These are phyloP conservation scores for Actinopyga echinites DNA, from an alignment of 53 echinoderm and acorn worm genomes.

Conservation along the genomic window DNA sequence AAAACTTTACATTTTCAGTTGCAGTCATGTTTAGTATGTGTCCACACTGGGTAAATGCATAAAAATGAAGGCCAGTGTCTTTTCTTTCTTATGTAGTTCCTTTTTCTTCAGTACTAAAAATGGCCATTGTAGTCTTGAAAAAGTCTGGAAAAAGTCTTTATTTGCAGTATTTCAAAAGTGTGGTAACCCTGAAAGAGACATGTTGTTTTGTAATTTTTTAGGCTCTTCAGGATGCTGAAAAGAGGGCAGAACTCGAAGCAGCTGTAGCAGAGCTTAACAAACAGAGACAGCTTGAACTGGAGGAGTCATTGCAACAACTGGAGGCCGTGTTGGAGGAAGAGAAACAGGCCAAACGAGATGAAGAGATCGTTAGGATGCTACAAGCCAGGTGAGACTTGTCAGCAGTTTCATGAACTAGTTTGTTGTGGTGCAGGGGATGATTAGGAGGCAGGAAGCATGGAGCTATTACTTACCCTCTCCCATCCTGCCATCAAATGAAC, in stretches of 20 bases:
- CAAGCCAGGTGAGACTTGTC: constrained; percentile 60
- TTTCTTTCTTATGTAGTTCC: background rate
- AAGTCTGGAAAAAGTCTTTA: too few species aligned
- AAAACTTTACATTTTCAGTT: too few species aligned
- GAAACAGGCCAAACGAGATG: constrained; percentile 72
- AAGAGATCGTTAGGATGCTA: constrained; percentile 66
- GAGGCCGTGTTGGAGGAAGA: constrained; percentile 65
- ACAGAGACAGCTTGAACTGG: constrained; percentile 64
- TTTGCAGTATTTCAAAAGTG: background rate
- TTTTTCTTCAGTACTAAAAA: too few species aligned
- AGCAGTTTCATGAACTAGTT: too few species aligned
- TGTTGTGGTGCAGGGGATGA: too few species aligned
- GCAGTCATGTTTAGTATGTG: too few species aligned
- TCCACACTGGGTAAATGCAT: too few species aligned
- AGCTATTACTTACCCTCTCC: too few species aligned
- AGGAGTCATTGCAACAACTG: constrained; percentile 59
- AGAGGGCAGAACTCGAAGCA: constrained; percentile 65
- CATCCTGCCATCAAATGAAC: too few species aligned
- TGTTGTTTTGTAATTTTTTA: background rate
- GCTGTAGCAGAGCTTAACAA: constrained; percentile 61
- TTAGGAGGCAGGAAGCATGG: too few species aligned
- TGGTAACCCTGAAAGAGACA: background rate
- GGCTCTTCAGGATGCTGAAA: constrained; percentile 68
- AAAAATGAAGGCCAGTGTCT: too few species aligned
- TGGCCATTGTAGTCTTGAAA: too few species aligned